Evolutionary conservation across 1,140 invertebrate species (phyloP).

Genomic region (Daktulosphaira vitifoliae): DNA sequence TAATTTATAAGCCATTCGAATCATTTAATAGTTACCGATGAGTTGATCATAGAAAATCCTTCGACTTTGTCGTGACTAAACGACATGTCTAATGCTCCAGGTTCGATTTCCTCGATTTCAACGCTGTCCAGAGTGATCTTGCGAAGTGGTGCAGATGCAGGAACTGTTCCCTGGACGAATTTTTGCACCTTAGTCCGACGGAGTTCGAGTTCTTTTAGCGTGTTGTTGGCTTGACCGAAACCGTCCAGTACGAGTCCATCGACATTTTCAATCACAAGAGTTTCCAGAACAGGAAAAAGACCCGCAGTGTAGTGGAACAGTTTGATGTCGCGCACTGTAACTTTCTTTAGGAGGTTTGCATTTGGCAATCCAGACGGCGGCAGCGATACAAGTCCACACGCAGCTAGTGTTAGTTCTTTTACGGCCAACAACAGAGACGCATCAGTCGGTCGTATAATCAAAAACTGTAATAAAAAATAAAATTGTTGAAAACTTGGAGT

Average conservation of each 20-base stretch:
- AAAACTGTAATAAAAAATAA: background rate
- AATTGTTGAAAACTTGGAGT: background rate
- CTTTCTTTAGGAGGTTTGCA: background rate
- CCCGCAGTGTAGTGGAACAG: slow-evolving; percentile 31
- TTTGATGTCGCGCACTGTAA: slow-evolving; percentile 24
- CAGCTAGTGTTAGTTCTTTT: background rate
- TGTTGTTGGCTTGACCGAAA: slow-evolving; percentile 4
- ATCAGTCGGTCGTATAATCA: background rate
- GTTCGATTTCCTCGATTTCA: background rate
- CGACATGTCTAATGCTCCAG: slow-evolving; percentile 4
- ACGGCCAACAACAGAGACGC: background rate
- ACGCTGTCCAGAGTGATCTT: slow-evolving; percentile 1
- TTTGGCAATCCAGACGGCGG: background rate
- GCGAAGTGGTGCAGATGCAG: background rate
- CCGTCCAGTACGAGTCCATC: slow-evolving; percentile 23
- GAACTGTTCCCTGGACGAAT: background rate
- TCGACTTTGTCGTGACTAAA: background rate
- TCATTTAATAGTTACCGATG: background rate
- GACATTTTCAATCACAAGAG: slow-evolving; percentile 20
- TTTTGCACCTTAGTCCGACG: background rate
- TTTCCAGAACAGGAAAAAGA: slow-evolving; percentile 17
- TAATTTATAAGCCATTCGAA: too few species aligned
- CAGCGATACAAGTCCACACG: background rate
- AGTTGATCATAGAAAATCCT: slow-evolving; percentile 5
- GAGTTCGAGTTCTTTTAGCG: background rate